Conservation (phyloP, 2,888 invertebrate genomes). For the Drosophila flavopinicola region DNA sequence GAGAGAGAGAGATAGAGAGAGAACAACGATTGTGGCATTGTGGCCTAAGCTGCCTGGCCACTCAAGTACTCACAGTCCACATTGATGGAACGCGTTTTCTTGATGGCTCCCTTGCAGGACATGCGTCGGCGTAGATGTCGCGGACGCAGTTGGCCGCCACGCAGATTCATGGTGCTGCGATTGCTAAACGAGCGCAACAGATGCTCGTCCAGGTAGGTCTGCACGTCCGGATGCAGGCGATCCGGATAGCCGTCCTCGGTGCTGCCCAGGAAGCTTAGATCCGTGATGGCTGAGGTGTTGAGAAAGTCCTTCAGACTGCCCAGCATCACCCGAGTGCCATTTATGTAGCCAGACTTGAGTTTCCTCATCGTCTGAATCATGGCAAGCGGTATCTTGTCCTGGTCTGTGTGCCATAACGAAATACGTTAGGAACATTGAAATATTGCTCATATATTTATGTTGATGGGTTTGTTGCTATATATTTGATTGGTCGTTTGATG, state of each 20-base stretch:
- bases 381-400: conserved; percentile 95
- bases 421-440: conserved; percentile 1
- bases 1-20: not conserved
- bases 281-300: conserved; percentile 98
- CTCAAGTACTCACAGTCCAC: conserved; percentile 90
- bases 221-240: conserved; percentile 92
- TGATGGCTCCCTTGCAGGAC: conserved; percentile 96
- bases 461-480: not conserved
- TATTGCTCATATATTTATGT: not conserved
- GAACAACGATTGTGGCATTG: not conserved
- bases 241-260: conserved; percentile 96
- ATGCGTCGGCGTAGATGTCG: conserved; percentile 89
- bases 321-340: conserved; percentile 98
- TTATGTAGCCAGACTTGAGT: conserved; percentile 98
- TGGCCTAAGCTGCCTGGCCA: no score
- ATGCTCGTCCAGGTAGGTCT: conserved; percentile 94
- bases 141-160: conserved; percentile 85
- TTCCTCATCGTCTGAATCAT: conserved; percentile 99
- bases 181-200: conserved; percentile 91
- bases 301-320: conserved; percentile 98
- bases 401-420: conserved; percentile 86
- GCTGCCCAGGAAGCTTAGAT: conserved; percentile 96
- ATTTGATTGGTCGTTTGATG: conserved; percentile 18
- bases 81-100: conserved; percentile 96
- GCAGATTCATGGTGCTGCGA: conserved; percentile 88